A percentile compares a stretch with the other conserved stretches of the same genome.
These are phyloP conservation scores for Drosophila athabasca DNA, from an alignment of 1,140 invertebrate genomes.

Conservation along the genomic window DNA sequence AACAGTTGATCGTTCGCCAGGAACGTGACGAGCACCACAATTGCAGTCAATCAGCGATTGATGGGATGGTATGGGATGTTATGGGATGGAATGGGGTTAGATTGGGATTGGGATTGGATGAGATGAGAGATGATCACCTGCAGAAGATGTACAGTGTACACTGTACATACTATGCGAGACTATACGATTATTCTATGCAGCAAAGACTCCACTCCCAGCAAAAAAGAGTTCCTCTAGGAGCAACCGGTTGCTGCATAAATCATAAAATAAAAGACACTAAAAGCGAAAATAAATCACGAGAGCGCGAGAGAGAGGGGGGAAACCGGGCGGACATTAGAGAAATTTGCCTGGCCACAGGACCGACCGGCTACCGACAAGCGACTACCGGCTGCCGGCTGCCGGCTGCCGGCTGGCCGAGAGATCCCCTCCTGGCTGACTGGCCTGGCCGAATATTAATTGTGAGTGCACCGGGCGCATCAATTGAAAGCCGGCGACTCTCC, in stretches of 20 bases:
- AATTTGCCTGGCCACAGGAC: conserved; percentile 29
- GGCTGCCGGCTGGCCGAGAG: conserved; percentile 43
- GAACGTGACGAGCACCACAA: conserved; percentile 42
- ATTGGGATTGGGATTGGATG: background rate
- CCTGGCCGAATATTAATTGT: conserved; percentile 33
- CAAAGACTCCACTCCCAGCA: too few relatives aligned
- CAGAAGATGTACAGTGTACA: too few relatives aligned
- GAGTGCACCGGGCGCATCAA: conserved; percentile 27
- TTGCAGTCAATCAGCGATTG: conserved; percentile 5
- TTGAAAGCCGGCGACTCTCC: conserved; percentile 14
- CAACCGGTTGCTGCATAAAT: conserved; percentile 56
- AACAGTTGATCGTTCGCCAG: conserved; percentile 4
- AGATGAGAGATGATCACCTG: too few relatives aligned
- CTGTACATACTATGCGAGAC: too few relatives aligned
- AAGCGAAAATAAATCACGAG: conserved; percentile 76
- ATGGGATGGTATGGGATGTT: background rate
- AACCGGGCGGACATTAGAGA: conserved; percentile 64
- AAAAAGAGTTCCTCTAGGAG: background rate
- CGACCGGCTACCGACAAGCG: conserved; percentile 19
- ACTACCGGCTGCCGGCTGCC: conserved; percentile 48
- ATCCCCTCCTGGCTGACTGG: background rate
- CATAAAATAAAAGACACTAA: conserved; percentile 77
- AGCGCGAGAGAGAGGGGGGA: conserved; percentile 3
- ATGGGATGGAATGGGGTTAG: too few relatives aligned
- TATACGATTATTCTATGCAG: too few relatives aligned